Evolutionary conservation across 2,113 vertebrate species (phyloP).

Genomic region (Cromileptes altivelis): DNA sequence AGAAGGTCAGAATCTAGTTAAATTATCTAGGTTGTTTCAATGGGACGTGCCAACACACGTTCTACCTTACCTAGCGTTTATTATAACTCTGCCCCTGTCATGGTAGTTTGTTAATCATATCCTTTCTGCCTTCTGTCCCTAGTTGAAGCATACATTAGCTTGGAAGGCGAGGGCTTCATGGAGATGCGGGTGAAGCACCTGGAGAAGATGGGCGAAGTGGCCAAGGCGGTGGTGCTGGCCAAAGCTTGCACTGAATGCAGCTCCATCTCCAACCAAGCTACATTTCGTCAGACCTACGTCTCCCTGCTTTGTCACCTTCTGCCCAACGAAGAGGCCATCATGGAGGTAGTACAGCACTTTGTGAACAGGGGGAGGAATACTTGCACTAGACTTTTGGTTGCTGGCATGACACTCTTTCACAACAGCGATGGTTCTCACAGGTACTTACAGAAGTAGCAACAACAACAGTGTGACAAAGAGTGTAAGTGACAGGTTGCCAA

Average conservation of each 20-base stretch:
- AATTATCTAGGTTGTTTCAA: neutral
- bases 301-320: slow-evolving; percentile 94
- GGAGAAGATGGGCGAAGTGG: slow-evolving; percentile 94
- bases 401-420: too few species aligned
- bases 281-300: slow-evolving; percentile 94
- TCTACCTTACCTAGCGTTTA: neutral
- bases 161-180: slow-evolving; percentile 96
- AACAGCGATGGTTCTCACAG: too few species aligned
- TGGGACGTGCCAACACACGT: neutral
- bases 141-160: slow-evolving; percentile 92
- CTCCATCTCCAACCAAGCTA: slow-evolving; percentile 89
- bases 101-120: neutral
- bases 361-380: neutral
- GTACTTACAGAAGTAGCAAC: too few species aligned
- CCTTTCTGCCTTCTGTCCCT: slow-evolving; percentile 36
- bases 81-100: neutral
- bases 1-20: slow-evolving; percentile 86
- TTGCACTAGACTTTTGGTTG: neutral
- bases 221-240: slow-evolving; percentile 92
- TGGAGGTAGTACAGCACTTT: slow-evolving; percentile 86
- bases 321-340: slow-evolving; percentile 95
- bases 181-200: slow-evolving; percentile 98
- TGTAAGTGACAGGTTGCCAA: too few species aligned
- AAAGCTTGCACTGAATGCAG: slow-evolving; percentile 92
- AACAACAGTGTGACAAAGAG: too few species aligned